Evolutionary conservation across 2,797 vertebrate species (phyloP).

Genomic region (Chaunax sp.): DNA sequence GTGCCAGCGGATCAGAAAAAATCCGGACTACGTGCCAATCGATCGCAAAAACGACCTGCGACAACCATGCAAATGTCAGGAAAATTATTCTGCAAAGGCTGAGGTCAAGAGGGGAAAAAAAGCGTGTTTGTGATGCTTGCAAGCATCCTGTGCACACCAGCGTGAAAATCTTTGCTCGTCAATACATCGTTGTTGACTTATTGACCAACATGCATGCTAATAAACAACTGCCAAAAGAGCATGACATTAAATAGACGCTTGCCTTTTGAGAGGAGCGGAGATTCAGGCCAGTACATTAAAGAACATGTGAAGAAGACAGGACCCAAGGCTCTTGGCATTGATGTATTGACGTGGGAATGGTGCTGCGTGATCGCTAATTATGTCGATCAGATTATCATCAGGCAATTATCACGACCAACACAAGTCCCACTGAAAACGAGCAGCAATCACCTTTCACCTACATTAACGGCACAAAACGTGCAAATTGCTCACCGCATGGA

Average conservation of each 20-base stretch:
- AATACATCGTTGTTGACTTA: not conserved
- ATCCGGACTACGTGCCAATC: constrained; percentile 61
- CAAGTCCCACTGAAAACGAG: constrained; percentile 24
- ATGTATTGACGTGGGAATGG: constrained; percentile 24
- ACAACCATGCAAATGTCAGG: constrained; percentile 63
- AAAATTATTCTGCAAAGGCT: constrained; percentile 48
- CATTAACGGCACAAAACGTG: constrained; percentile 8
- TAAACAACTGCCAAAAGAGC: not conserved
- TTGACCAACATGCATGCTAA: constrained; percentile 3
- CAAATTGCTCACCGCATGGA: not conserved
- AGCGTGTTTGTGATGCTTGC: not conserved
- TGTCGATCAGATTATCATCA: constrained; percentile 21
- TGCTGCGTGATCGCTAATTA: constrained; percentile 28
- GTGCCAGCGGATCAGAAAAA: constrained; percentile 29
- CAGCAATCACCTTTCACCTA: constrained; percentile 14
- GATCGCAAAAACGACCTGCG: constrained; percentile 48
- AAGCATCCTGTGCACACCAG: not conserved
- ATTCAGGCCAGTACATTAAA: not conserved
- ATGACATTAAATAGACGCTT: constrained; percentile 2
- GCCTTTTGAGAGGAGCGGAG: not conserved
- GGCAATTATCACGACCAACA: constrained; percentile 33
- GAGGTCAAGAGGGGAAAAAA: constrained; percentile 38
- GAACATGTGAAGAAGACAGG: constrained; percentile 13
- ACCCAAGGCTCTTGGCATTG: constrained; percentile 18
- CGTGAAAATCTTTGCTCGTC: not conserved